phyloP scores from a whole-genome alignment of 2,113 vertebrate genomes.

The Trematocara unimaculatum region DNA sequence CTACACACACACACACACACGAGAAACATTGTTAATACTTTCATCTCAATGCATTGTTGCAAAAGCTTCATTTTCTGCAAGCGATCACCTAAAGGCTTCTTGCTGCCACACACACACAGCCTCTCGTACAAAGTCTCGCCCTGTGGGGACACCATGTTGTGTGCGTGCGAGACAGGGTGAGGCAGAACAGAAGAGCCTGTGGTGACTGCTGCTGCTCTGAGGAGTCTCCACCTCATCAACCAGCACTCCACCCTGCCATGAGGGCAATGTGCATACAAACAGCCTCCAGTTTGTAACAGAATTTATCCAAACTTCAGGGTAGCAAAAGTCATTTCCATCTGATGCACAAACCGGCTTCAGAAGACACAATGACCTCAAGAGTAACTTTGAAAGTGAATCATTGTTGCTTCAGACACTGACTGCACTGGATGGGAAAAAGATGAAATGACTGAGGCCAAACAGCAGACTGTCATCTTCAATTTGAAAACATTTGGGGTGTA shows the following conservation, averaged over 20 bases:
- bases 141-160: constrained; percentile 1
- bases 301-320: background rate
- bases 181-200: constrained; percentile 43
- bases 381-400: constrained; percentile 48
- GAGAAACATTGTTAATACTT: background rate
- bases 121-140: background rate
- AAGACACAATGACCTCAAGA: constrained; percentile 16
- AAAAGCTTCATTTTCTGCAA: background rate
- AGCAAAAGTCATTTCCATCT: background rate
- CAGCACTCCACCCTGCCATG: constrained; percentile 1
- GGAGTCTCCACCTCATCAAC: constrained; percentile 41
- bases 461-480: constrained; percentile 32
- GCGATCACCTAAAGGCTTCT: background rate
- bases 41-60: background rate
- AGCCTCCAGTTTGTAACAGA: background rate
- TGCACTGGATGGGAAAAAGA: constrained; percentile 26
- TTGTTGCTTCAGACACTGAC: constrained; percentile 22
- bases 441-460: constrained; percentile 39
- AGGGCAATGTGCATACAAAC: background rate
- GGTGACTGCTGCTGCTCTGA: constrained; percentile 57
- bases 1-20: constrained; percentile 46
- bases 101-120: background rate
- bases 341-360: background rate
- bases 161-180: background rate
- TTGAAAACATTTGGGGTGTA: background rate